Base-by-base conservation (phyloP, 2,797 vertebrate genomes). In the Microhierax caerulescens region DNA sequence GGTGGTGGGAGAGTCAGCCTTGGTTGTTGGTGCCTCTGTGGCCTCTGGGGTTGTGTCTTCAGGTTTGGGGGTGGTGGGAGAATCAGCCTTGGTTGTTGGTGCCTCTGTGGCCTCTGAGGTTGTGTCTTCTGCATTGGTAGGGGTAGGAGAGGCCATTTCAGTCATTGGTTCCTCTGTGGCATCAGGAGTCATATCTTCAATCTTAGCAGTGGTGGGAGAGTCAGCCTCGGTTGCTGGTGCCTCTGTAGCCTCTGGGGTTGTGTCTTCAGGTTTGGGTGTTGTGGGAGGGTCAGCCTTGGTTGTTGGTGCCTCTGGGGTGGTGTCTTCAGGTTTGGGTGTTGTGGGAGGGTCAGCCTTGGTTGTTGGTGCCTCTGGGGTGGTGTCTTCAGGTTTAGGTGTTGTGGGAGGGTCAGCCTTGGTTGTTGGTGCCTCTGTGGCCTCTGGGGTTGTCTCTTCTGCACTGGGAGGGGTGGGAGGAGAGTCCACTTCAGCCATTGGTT, bases 191-290 rank as follows among this genome's bases (percentile, higher is more conserved):
- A 11, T 61, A 0, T 72, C 70, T 2, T 82, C 60, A 0, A 19
- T 3, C 2, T 13, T 47, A 0, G 34, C 8, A 0, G n/a, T 77
- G 10, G 14, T 69, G 9, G 30, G 36, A 11, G 63, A 24, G 0
- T 75, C 72, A 0, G 34, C 8, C 3, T n/a, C 0, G 0, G 50
- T 54, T 0, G 4, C n/a, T 0, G 23, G 11, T 8, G 23, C 41
- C 4, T 56, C 41, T 5, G 74, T 48, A 22, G 10, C 28, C 5
- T 65, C 32, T 10, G 65, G 32, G 0, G 57, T 43, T 16, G 36
- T 59, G 0, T 79, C 81, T 0, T 61, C 68, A 4, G 41, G 5
- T 22, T 8, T 10, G 0, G n/a, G 27, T 0, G 83, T 65, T 4
- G 64, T 87, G 0, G 32, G 17, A 37, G 81, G 13, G 1, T 83